phyloP scores from a whole-genome alignment of 2,113 vertebrate genomes.

The Glareola pratincola region DNA sequence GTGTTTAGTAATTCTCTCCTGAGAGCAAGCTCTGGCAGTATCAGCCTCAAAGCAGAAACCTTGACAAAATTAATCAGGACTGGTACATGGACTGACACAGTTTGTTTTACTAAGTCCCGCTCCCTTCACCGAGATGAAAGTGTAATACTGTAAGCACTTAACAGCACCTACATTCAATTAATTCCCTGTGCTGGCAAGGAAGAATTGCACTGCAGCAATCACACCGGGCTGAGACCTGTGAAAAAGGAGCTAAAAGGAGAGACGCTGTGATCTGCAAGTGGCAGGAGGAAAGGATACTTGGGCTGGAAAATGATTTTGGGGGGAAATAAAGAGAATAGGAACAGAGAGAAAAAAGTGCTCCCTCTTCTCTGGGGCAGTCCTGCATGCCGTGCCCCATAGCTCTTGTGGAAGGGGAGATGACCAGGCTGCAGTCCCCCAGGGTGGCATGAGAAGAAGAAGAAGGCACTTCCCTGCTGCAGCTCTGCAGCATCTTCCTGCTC shows the following conservation, averaged over 20 bases:
- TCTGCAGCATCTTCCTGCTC: accelerated
- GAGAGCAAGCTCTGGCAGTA: neutral
- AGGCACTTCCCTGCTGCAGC: neutral
- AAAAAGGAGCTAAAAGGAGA: neutral
- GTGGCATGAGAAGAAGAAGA: neutral
- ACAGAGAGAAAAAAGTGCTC: neutral
- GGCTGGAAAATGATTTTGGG: neutral
- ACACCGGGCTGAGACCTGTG: neutral
- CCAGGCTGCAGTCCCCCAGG: too few species aligned
- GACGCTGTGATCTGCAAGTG: neutral
- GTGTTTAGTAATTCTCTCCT: neutral
- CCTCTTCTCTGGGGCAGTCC: neutral
- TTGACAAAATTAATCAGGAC: slow-evolving; percentile 60
- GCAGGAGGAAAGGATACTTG: neutral
- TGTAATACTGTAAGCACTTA: slow-evolving; percentile 23
- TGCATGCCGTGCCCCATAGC: accelerated
- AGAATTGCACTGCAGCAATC: neutral
- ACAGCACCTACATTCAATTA: neutral
- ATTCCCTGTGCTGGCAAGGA: neutral
- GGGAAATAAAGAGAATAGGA: neutral
- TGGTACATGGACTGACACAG: slow-evolving; percentile 45
- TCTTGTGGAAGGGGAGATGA: neutral
- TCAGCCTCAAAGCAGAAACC: slow-evolving; percentile 18
- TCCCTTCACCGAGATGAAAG: slow-evolving; percentile 7
- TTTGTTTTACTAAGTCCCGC: slow-evolving; percentile 43